These are phyloP conservation scores for Xenopus petersii DNA, from an alignment of 2,797 vertebrate species.

Conservation along the genomic window DNA sequence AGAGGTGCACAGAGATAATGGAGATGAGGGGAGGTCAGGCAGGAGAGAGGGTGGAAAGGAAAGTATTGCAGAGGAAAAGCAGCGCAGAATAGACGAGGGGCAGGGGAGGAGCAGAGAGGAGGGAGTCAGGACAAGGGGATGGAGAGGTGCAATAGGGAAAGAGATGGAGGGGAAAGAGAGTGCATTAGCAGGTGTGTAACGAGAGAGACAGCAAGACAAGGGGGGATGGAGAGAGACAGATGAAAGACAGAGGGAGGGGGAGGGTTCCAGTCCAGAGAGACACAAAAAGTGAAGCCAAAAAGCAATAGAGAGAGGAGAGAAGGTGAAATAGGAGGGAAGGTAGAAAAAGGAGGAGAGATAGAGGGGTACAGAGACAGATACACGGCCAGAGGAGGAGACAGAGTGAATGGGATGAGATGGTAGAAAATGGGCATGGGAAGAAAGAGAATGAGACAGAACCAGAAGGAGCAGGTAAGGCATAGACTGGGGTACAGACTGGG, in stretches of 20 bases:
- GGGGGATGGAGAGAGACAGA: no score
- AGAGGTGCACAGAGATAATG: no score
- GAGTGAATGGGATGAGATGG: no score
- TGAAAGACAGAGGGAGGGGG: background rate
- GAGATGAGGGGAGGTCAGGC: no score
- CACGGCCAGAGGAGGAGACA: no score
- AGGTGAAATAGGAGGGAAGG: background rate
- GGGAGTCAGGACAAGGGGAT: background rate
- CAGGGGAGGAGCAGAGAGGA: conserved; percentile 14
- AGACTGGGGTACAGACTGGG: background rate
- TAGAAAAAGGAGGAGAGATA: no score
- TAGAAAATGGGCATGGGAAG: background rate
- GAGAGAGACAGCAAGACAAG: no score
- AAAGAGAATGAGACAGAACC: no score
- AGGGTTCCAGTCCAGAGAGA: background rate
- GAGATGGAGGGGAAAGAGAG: background rate
- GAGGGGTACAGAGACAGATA: background rate
- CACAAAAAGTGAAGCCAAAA: background rate
- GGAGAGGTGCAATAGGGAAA: background rate
- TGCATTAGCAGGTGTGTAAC: no score
- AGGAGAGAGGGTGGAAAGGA: background rate
- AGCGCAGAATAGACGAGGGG: background rate
- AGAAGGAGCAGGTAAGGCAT: background rate
- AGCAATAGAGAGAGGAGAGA: background rate
- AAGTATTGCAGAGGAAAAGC: background rate